Percentiles rank a stretch among this genome's conserved stretches.
Evolutionary conservation across 1,140 invertebrate species (phyloP).

Genomic region (Drosophila gunungcola): DNA sequence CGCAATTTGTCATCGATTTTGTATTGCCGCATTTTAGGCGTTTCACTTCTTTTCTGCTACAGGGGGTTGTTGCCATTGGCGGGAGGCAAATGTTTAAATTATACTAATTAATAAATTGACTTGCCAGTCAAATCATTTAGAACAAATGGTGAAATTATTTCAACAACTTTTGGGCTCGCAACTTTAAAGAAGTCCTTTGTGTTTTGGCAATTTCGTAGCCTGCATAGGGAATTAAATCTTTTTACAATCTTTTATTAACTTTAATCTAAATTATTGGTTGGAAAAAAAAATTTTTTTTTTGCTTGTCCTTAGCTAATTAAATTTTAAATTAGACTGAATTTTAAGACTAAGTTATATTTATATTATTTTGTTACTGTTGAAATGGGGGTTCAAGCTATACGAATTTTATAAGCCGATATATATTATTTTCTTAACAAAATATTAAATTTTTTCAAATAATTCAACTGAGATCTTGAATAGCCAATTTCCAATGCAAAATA

Average conservation of each 20-base stretch:
- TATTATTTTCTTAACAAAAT: too few species aligned
- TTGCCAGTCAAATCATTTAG: constrained; percentile 77
- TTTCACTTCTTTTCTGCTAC: constrained; percentile 7
- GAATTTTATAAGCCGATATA: too few species aligned
- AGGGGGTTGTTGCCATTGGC: constrained; percentile 21
- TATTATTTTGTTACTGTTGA: too few species aligned
- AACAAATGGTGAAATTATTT: constrained; percentile 74
- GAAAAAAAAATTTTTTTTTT: not conserved
- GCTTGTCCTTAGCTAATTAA: too few species aligned
- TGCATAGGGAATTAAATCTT: too few species aligned
- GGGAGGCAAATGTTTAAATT: constrained; percentile 75
- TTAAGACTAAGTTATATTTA: too few species aligned
- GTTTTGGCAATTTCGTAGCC: not conserved
- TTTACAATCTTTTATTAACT: not conserved
- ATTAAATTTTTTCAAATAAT: not conserved
- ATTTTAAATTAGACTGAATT: too few species aligned
- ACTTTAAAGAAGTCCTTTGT: not conserved
- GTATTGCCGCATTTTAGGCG: constrained; percentile 78
- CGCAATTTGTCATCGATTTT: constrained; percentile 85
- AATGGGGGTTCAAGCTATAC: too few species aligned
- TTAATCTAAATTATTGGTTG: not conserved
- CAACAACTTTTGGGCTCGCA: not conserved
- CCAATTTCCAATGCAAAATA: too few species aligned
- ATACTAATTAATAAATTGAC: constrained; percentile 85
- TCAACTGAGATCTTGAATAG: too few species aligned